phyloP scores from a whole-genome alignment of 2,113 vertebrate species.

The Nothocercus julius region DNA sequence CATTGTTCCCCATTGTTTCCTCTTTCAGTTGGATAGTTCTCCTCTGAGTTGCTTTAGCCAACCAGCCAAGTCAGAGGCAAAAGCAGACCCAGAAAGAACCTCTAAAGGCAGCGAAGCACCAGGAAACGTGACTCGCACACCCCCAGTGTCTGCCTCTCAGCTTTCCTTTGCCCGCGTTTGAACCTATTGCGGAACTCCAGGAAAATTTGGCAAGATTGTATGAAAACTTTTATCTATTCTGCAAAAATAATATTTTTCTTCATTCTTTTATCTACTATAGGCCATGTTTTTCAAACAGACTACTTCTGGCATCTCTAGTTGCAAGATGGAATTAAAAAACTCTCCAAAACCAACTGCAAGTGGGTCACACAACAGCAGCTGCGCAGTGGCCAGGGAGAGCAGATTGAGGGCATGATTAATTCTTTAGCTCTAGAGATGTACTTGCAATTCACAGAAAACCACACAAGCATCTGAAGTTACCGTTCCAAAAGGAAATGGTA shows the following conservation, averaged over 20 bases:
- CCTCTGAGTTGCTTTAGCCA: background rate
- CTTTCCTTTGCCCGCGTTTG: background rate
- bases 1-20: background rate
- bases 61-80: background rate
- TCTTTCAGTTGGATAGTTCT: background rate
- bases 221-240: background rate
- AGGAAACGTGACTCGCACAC: background rate
- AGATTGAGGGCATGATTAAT: background rate
- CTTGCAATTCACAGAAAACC: background rate
- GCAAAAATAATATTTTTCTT: background rate
- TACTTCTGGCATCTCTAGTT: background rate
- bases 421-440: background rate
- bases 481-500: background rate
- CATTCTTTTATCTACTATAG: background rate
- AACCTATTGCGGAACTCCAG: background rate
- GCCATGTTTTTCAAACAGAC: background rate
- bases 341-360: background rate
- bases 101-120: background rate
- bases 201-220: background rate
- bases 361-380: background rate
- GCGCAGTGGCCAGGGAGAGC: background rate
- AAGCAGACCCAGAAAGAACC: background rate
- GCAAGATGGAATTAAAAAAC: background rate
- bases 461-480: background rate
- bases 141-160: rapidly evolving